A percentile compares a stretch with the other conserved stretches of the same genome.
phyloP scores from a whole-genome alignment of 1,140 invertebrate species.

The Zaprionus inermis region DNA sequence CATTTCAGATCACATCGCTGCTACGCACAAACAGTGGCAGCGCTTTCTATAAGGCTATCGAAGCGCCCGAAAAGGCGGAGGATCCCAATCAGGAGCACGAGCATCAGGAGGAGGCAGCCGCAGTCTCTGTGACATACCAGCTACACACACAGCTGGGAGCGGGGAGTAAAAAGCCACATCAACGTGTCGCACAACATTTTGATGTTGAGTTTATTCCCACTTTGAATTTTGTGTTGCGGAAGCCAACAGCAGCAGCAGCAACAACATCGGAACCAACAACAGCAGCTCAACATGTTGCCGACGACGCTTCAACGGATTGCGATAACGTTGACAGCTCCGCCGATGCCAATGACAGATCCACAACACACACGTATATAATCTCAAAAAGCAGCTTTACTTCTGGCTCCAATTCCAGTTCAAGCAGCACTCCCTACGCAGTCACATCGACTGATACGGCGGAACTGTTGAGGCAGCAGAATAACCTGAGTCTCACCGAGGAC shows the following conservation, averaged over 20 bases:
- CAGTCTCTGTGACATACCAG: constrained; percentile 10
- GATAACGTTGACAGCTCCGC: constrained; percentile 27
- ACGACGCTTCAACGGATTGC: background rate
- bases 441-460: constrained; percentile 72
- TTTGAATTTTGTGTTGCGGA: constrained; percentile 64
- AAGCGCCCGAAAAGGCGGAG: constrained; percentile 37
- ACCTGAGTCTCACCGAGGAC: constrained; percentile 67
- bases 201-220: constrained; percentile 77
- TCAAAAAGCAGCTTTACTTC: constrained; percentile 62
- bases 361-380: constrained; percentile 72
- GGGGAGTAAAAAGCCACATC: background rate
- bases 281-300: constrained; percentile 55
- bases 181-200: constrained; percentile 39
- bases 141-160: constrained; percentile 1
- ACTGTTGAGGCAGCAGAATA: constrained; percentile 66
- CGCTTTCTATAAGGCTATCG: constrained; percentile 67
- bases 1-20: constrained; percentile 73
- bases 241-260: constrained; percentile 21
- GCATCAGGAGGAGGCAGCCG: constrained; percentile 28
- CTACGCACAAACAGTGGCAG: constrained; percentile 66
- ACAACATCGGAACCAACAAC: constrained; percentile 1
- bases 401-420: constrained; percentile 39
- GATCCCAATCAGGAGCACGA: background rate
- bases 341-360: constrained; percentile 65
- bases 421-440: constrained; percentile 64